Evolutionary conservation across 2,113 vertebrate genomes (phyloP), one percentile per base, ranked within the genome.

Genomic region (Carassius carassius): DNA sequence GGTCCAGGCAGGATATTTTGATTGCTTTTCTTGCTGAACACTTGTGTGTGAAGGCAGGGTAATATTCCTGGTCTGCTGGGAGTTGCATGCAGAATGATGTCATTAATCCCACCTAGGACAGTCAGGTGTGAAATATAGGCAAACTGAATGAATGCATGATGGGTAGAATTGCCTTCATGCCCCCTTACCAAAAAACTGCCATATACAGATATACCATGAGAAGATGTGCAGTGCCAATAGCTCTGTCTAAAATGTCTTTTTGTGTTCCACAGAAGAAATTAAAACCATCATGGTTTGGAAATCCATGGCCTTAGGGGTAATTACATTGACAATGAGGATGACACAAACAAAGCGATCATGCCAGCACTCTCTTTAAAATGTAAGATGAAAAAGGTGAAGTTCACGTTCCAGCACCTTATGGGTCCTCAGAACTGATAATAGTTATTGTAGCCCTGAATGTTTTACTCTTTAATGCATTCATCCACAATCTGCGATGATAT

Each of bases 381-480:
- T 56, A 80, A n/a, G 83, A 89, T 87, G 85, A 87, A 83, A 88
- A 76, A 78, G 65, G 63, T 41, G 25, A 69, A 69, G 79, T 54
- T 80, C 60, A 80, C 41, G 25, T 37, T 54, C n/a, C 12, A 32
- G 6, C 44, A 23, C 35, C 35, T 47, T 62, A 41, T 44, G 54
- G 25, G 13, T 74, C 32, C 25, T 47, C 54, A 51, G 29, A 35
- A 51, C 47, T 63, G 35, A 79, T 41, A 44, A 78, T 56, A 67
- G 74, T 70, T 69, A 67, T 67, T 32, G 49, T 69, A 81, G 79
- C 44, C 44, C 17, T 35, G 63, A 82, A 72, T 58, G 65, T 82
- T 82, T 82, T 32, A 60, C 78, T 49, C 78, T 81, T 56, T 79
- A 70, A 78, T 81, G 19, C 77, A n/a, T 81, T 80, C 35, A 19